phyloP scores from a whole-genome alignment of 2,113 vertebrate species.

The Oncorhynchus gorbuscha region DNA sequence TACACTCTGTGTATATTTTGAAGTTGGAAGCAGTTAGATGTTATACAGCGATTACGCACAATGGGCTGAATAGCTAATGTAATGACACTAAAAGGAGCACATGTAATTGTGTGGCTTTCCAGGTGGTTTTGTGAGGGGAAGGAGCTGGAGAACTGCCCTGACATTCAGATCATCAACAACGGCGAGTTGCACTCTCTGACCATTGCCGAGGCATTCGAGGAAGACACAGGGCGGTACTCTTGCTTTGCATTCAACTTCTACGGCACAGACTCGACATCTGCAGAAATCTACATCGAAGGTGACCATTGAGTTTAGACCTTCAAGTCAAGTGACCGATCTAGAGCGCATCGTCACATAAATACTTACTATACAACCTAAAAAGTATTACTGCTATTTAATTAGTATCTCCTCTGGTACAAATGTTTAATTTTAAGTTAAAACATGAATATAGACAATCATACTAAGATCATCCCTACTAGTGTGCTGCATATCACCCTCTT shows the following conservation, averaged over 20 bases:
- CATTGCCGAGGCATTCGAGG: constrained; percentile 94
- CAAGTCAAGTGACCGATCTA: no score
- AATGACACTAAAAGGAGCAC: neutral
- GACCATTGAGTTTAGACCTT: constrained; percentile 2
- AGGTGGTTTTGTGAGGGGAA: constrained; percentile 99
- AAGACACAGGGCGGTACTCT: constrained; percentile 95
- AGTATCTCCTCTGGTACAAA: neutral
- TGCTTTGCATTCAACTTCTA: constrained; percentile 96
- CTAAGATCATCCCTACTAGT: neutral
- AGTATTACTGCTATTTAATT: no score
- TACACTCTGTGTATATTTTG: neutral
- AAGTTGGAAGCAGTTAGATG: neutral
- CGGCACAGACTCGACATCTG: constrained; percentile 94
- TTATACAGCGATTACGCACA: no score
- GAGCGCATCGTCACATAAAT: no score
- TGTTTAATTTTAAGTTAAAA: neutral
- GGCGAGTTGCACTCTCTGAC: constrained; percentile 84
- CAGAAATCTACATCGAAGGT: constrained; percentile 99
- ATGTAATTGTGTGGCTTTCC: constrained; percentile 33
- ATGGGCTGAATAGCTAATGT: no score
- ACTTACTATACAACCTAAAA: no score
- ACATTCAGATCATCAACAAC: constrained; percentile 85
- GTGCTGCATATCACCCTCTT: no score
- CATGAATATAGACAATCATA: neutral
- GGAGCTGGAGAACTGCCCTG: constrained; percentile 92